A percentile compares a stretch with the other conserved stretches of the same genome.
These are phyloP conservation scores for Orussus abietinus DNA, from an alignment of 1,140 invertebrate species.

Conservation along the genomic window DNA sequence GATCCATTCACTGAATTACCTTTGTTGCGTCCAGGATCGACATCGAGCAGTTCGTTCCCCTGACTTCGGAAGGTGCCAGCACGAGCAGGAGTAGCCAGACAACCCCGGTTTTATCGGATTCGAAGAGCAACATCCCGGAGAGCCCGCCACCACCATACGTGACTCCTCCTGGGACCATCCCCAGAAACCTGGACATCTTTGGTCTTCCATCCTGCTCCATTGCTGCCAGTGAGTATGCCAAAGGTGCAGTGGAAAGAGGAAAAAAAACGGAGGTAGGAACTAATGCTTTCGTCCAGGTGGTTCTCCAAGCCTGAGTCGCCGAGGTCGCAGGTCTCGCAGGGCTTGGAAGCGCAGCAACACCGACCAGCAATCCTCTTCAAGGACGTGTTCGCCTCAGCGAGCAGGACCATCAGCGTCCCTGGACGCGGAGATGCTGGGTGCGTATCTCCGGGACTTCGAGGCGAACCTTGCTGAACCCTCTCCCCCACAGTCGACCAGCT, in stretches of 20 bases:
- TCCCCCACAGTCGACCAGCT: constrained; percentile 37
- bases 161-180: constrained; percentile 38
- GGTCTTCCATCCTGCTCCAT: constrained; percentile 11
- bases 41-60: no score
- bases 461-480: constrained; percentile 24
- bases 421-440: constrained; percentile 34
- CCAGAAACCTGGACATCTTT: constrained; percentile 23
- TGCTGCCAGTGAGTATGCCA: no score
- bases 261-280: no score
- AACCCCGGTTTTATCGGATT: background rate
- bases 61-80: constrained; percentile 16
- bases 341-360: constrained; percentile 17
- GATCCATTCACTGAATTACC: no score
- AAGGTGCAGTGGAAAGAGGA: no score
- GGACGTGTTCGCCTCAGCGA: no score
- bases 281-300: background rate
- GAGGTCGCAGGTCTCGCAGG: constrained; percentile 13
- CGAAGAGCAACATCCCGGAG: constrained; percentile 25
- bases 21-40: no score
- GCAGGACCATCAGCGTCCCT: constrained; percentile 20
- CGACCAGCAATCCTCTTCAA: constrained; percentile 24
- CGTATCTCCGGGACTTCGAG: constrained; percentile 29
- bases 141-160: constrained; percentile 47
- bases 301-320: background rate
- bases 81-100: constrained; percentile 20